Conservation (phyloP, 2,797 vertebrate genomes). For the Antrozous pallidus region DNA sequence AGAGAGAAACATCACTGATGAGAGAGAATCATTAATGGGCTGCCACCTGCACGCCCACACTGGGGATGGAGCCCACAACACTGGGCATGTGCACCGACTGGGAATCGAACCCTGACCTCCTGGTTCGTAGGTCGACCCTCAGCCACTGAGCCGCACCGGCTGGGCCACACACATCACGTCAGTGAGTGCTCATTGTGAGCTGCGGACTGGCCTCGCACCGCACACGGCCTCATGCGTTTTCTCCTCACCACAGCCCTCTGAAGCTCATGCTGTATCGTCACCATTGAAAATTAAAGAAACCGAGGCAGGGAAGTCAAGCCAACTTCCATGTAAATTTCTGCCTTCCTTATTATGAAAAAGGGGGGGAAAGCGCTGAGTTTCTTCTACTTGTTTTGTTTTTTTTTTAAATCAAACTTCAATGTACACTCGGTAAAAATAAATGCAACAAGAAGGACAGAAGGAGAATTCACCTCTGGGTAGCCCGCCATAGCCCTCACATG, state of each 20-base stretch:
- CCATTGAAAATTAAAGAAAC: not conserved
- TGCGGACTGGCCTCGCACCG: not conserved
- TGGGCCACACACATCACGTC: no score
- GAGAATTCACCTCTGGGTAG: not conserved
- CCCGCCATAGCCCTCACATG: not conserved
- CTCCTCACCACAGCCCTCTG: not conserved
- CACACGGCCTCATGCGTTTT: not conserved
- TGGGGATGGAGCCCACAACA: no score
- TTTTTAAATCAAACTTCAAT: not conserved
- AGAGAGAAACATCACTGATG: no score
- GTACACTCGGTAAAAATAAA: slow-evolving; percentile 12
- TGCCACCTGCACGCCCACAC: no score
- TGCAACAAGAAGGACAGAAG: not conserved
- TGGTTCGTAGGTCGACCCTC: no score
- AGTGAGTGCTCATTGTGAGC: not conserved
- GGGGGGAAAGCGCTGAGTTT: not conserved
- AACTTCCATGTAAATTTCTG: not conserved
- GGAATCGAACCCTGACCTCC: no score
- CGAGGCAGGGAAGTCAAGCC: not conserved
- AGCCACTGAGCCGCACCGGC: no score
- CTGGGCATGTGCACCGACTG: no score
- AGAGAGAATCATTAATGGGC: no score
- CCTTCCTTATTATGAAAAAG: not conserved
- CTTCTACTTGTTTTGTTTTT: slow-evolving; percentile 44
- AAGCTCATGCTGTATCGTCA: not conserved